These are phyloP conservation scores for Fopius arisanus DNA, from an alignment of 1,140 invertebrate genomes.

Conservation along the genomic window DNA sequence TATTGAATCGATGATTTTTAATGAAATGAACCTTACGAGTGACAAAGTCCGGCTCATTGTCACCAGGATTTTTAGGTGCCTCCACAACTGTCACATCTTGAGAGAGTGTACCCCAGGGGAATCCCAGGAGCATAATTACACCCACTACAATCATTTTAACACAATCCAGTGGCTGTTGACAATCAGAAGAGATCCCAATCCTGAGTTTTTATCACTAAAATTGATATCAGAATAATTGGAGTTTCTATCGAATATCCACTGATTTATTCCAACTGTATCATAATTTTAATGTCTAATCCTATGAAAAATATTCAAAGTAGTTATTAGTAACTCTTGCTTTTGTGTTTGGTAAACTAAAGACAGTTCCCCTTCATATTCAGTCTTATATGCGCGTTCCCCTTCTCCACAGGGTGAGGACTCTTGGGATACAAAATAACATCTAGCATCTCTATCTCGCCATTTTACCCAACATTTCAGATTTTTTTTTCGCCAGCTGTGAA, in stretches of 20 bases:
- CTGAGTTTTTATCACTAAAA: not conserved
- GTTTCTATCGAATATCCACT: not conserved
- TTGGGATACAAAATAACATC: not conserved
- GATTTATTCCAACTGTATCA: not conserved
- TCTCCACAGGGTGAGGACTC: slow-evolving; percentile 38
- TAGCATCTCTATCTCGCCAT: not conserved
- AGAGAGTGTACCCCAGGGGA: slow-evolving; percentile 16
- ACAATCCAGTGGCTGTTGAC: not conserved
- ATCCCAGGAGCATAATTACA: slow-evolving; percentile 35
- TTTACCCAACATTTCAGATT: not conserved
- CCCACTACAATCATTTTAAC: slow-evolving; percentile 20
- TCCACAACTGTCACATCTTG: slow-evolving; percentile 25
- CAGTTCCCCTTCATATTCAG: slow-evolving; percentile 57
- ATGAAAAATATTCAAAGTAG: slow-evolving; percentile 16
- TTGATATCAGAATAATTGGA: not conserved
- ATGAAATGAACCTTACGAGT: slow-evolving; percentile 52
- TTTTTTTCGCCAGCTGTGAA: not conserved
- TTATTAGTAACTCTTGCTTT: slow-evolving; percentile 39
- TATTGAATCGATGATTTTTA: not conserved
- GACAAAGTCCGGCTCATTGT: slow-evolving; percentile 53
- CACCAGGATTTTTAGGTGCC: slow-evolving; percentile 32
- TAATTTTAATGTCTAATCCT: not conserved
- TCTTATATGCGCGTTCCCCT: slow-evolving; percentile 61
- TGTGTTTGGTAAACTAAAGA: slow-evolving; percentile 55
- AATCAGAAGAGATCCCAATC: not conserved